A percentile compares a stretch with the other conserved stretches of the same genome.
Evolutionary conservation across 1,140 invertebrate species (phyloP).

Genomic region (Cylas formicarius): DNA sequence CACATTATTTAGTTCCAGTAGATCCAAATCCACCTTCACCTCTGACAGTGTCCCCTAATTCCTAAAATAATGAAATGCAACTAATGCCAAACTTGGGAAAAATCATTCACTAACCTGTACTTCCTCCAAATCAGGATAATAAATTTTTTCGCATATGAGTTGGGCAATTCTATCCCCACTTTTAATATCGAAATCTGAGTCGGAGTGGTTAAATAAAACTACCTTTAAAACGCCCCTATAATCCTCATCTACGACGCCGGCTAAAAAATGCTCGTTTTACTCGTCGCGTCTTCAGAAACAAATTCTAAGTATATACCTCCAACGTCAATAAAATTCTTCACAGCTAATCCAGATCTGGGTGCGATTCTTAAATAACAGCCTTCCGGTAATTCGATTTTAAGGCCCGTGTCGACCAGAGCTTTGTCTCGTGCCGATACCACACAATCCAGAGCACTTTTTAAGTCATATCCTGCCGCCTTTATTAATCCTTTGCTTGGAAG

Average conservation of each 20-base stretch:
- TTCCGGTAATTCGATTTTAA: constrained; percentile 77
- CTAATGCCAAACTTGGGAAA: no score
- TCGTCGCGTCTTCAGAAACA: no score
- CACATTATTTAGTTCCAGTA: no score
- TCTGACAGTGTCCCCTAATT: no score
- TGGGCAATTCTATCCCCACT: constrained; percentile 94
- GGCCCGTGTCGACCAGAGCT: constrained; percentile 81
- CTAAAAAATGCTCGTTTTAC: no score
- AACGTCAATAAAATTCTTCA: constrained; percentile 94
- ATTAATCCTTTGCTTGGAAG: constrained; percentile 75
- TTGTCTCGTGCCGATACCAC: constrained; percentile 78
- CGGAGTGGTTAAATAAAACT: constrained; percentile 87
- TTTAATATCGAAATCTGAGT: constrained; percentile 69
- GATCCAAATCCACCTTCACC: no score
- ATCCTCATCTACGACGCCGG: constrained; percentile 90
- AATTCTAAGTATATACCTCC: constrained; percentile 53
- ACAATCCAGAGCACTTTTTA: constrained; percentile 85
- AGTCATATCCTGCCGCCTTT: constrained; percentile 83
- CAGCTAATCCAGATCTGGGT: constrained; percentile 90
- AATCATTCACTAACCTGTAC: no score
- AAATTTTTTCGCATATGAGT: constrained; percentile 90
- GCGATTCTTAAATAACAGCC: constrained; percentile 94
- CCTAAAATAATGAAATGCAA: no score
- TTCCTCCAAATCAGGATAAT: constrained; percentile 77
- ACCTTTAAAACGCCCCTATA: constrained; percentile 92